A percentile compares a stretch with the other conserved stretches of the same genome.
Evolutionary conservation across 2,113 vertebrate species (phyloP).

Genomic region (Tachysurus fulvidraco): DNA sequence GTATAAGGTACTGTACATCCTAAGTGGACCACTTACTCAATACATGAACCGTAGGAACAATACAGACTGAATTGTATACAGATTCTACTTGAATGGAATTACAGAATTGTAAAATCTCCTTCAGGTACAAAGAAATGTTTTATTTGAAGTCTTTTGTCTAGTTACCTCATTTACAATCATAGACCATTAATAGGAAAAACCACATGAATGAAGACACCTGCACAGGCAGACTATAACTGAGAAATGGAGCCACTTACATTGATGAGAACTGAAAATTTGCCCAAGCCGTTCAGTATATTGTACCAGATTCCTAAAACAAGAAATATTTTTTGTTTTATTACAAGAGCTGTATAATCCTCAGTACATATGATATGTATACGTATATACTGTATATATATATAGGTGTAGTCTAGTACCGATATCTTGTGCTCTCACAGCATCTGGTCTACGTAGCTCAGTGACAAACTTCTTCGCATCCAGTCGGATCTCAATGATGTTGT

Average conservation of each 20-base stretch:
- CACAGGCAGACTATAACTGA: too few relatives aligned
- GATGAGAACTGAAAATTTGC: constrained; percentile 95
- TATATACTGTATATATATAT: neutral
- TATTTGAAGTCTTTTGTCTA: neutral
- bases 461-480: constrained; percentile 98
- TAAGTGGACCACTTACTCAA: neutral
- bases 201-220: neutral
- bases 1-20: neutral
- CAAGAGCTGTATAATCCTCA: neutral
- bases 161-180: neutral
- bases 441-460: constrained; percentile 89
- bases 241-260: constrained; percentile 81
- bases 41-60: neutral
- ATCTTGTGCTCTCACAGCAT: constrained; percentile 88
- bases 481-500: constrained; percentile 95
- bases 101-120: neutral
- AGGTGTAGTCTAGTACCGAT: constrained; percentile 77
- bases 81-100: neutral
- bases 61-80: neutral
- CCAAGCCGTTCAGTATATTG: constrained; percentile 92
- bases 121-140: neutral
- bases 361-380: neutral
- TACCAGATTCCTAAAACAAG: constrained; percentile 88
- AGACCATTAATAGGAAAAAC: neutral
- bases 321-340: neutral